These are phyloP conservation scores for Phainopepla nitens DNA, from an alignment of 2,113 vertebrate species.

Conservation along the genomic window DNA sequence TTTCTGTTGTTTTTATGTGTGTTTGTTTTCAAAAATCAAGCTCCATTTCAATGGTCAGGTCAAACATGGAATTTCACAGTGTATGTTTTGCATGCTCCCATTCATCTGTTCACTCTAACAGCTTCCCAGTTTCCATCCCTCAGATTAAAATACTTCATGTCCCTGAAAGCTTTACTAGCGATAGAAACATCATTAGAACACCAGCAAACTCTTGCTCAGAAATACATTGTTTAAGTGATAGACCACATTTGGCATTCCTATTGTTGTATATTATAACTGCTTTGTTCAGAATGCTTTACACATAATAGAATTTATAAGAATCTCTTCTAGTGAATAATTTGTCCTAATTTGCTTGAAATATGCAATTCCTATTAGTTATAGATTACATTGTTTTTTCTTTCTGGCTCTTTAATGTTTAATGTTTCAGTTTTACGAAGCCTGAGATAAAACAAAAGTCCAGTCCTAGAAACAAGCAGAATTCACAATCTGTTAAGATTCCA, in stretches of 20 bases:
- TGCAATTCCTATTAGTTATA: neutral
- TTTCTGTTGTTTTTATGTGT: neutral
- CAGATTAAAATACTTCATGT: neutral
- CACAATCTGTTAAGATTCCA: neutral
- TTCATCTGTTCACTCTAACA: neutral
- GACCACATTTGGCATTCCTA: neutral
- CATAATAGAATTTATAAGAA: neutral
- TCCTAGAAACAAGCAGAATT: neutral
- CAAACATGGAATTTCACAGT: neutral
- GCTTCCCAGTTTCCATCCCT: neutral
- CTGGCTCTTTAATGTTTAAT: neutral
- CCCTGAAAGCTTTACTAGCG: neutral
- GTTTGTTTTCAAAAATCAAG: neutral
- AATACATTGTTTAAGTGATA: neutral
- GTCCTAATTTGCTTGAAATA: neutral
- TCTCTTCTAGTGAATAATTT: neutral
- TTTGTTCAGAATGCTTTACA: neutral
- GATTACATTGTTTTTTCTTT: neutral
- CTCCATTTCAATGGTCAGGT: neutral
- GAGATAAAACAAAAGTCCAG: neutral
- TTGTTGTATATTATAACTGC: neutral
- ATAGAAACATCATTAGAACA: neutral
- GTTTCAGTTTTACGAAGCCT: neutral
- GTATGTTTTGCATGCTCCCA: neutral
- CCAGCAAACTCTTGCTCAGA: neutral